phyloP scores from a whole-genome alignment of 2,888 invertebrate genomes.

The Archaeoteleia sp. region DNA sequence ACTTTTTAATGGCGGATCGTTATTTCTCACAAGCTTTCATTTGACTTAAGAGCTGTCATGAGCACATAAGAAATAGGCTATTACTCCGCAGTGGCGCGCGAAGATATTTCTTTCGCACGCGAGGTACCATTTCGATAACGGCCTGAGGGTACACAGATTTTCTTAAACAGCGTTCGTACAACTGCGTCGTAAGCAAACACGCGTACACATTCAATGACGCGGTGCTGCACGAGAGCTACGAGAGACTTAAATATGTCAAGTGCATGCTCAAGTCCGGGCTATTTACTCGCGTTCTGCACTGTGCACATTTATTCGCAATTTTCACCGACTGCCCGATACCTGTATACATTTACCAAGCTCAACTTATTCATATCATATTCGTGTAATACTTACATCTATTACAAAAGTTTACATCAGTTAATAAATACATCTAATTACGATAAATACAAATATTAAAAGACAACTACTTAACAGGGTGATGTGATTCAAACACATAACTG shows the following conservation, averaged over 20 bases:
- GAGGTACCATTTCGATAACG: conserved; percentile 2
- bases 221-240: conserved; percentile 9
- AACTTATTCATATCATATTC: too few species aligned
- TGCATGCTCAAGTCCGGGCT: conserved; percentile 24
- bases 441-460: too few species aligned
- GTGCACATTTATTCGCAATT: conserved; percentile 9
- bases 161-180: conserved; percentile 17
- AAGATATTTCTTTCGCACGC: conserved; percentile 22
- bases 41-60: conserved; percentile 1
- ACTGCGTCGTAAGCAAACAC: conserved; percentile 19
- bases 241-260: conserved; percentile 38
- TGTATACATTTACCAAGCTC: conserved; percentile 13
- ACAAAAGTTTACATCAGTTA: too few species aligned
- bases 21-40: conserved; percentile 20
- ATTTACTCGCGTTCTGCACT: conserved; percentile 26
- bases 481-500: too few species aligned
- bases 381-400: too few species aligned
- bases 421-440: too few species aligned
- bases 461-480: too few species aligned
- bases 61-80: conserved; percentile 5
- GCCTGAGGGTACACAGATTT: neutral
- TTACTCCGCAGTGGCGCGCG: too few species aligned
- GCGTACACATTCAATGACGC: conserved; percentile 19
- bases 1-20: conserved; percentile 14
- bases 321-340: conserved; percentile 12